Evolutionary conservation across 2,888 invertebrate species (phyloP).

Genomic region (Melanotus villosus): DNA sequence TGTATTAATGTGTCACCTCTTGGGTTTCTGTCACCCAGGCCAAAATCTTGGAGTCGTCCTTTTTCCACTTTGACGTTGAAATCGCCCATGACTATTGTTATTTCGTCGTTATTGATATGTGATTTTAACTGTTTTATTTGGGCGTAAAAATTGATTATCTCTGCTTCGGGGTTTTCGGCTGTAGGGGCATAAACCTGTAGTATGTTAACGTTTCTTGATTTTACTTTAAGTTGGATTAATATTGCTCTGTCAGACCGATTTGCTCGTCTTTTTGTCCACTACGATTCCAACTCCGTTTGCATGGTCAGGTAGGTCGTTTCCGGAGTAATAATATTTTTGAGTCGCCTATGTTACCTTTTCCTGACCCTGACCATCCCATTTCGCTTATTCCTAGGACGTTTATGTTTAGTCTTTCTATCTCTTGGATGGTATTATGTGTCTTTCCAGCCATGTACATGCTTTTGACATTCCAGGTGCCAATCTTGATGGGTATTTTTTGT

Average conservation of each 20-base stretch:
- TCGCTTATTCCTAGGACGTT: too few species aligned
- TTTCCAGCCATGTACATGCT: too few species aligned
- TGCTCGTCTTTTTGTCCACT: not conserved
- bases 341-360: not conserved
- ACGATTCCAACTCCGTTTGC: conserved; percentile 6
- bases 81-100: not conserved
- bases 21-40: not conserved
- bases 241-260: not conserved
- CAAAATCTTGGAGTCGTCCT: not conserved
- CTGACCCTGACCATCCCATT: too few species aligned
- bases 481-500: too few species aligned
- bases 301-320: not conserved
- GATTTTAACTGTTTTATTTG: conserved; percentile 1
- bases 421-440: too few species aligned
- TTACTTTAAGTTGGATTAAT: not conserved
- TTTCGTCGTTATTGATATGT: conserved; percentile 1
- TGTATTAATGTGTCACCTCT: too few species aligned
- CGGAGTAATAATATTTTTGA: not conserved
- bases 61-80: not conserved
- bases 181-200: not conserved
- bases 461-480: too few species aligned
- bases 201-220: not conserved
- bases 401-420: too few species aligned
- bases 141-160: not conserved
- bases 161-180: conserved; percentile 7